Evolutionary conservation across 2,113 vertebrate species (phyloP), one percentile per base, ranked within the genome.

Genomic region (Callopanchax toddi): DNA sequence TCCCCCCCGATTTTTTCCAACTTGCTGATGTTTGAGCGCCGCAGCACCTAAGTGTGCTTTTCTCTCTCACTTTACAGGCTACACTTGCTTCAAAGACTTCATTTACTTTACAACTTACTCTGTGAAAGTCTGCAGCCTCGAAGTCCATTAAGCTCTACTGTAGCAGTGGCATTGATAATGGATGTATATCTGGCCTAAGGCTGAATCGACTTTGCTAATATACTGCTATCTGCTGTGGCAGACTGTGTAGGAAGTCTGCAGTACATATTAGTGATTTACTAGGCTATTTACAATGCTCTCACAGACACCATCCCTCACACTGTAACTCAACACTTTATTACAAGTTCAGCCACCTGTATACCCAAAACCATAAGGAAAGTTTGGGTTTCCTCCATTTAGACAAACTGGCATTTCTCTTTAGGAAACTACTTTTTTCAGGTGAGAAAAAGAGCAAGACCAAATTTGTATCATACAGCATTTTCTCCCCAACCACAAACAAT

Each of bases 231-330:
- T 79, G 60, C 73, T 51, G 61, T 69, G 44, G 67, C 88, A 83
- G 84, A 65, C 79, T 74, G 68, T 75, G 74, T 62, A 59, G 67
- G 71, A 79, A 58, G 82, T 72, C 66, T 49, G 53, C 70, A 54
- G 78, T 58, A 81, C 79, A 81, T 83, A 84, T 84, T 81, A 79
- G 74, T 87, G 84, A 89, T 89, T 89, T 88, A 89, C 81, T 81
- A 39, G 81, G 54, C 79, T 87, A 79, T 88, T 89, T 86, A 85
- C 77, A 72, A 84, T 72, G 54, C 63, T 81, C 60, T 71, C 80
- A 53, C 60, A 67, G 53, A 52, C 52, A 60, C 65, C 42, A 67
- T 62, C 59, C 53, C 62, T 74, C 74, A 69, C 75, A 76, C 50
- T 81, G 80, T 71, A 81, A 76, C 74, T 86, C 83, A 81, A 64